Percentiles rank a stretch among this genome's conserved stretches.
Conservation (phyloP, 2,113 vertebrate genomes). For the Fregata magnificens region DNA sequence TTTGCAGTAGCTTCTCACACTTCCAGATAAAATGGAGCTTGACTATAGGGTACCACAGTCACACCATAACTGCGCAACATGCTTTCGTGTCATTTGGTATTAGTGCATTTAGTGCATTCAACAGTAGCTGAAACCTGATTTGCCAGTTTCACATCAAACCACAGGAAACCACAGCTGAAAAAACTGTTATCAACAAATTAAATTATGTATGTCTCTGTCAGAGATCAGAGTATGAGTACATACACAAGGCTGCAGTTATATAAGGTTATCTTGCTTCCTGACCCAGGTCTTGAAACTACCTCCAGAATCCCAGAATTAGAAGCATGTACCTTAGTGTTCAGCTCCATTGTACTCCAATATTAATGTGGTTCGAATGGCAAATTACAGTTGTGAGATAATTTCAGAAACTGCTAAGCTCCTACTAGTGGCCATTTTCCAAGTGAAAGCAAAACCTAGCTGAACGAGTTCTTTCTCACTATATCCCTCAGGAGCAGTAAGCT, state of each 20-base stretch:
- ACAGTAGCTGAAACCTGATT: not conserved
- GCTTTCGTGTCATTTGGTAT: not conserved
- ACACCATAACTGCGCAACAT: not conserved
- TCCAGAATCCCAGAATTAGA: not conserved
- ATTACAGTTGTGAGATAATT: not conserved
- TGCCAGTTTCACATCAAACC: not conserved
- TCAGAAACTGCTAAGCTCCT: not conserved
- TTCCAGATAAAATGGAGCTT: not conserved
- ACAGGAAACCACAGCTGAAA: not conserved
- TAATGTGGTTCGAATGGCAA: not conserved
- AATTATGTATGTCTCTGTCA: not conserved
- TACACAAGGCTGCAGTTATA: not conserved
- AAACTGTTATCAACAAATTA: not conserved
- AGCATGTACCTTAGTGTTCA: not conserved
- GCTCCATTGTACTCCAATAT: not conserved
- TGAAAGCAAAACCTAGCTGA: not conserved
- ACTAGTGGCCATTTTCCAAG: not conserved
- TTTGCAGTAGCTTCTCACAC: not conserved
- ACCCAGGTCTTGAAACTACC: not conserved
- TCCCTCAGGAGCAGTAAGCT: not conserved
- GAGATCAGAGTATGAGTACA: not conserved
- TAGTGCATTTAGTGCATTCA: not conserved
- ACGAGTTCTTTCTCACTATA: not conserved
- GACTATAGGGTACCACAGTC: not conserved
- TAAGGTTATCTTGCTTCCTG: not conserved